Percentiles rank a stretch among this genome's conserved stretches.
Conservation (phyloP, 2,113 vertebrate species). For the Oncorhynchus gorbuscha region DNA sequence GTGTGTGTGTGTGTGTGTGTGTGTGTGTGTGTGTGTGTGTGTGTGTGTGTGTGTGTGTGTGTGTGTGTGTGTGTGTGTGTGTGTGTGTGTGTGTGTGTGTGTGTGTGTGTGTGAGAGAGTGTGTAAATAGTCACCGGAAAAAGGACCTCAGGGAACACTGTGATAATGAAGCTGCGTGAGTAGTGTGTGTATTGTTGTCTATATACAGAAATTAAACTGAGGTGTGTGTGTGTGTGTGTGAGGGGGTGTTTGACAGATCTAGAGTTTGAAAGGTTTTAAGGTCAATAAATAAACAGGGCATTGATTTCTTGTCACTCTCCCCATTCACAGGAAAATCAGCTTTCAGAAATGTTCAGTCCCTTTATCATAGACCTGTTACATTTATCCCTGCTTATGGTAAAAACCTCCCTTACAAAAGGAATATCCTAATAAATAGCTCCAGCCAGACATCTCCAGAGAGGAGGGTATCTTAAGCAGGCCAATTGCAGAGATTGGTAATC, state of each 20-base stretch:
- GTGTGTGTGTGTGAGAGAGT: neutral
- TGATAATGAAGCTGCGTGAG: neutral
- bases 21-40: neutral
- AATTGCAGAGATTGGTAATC: constrained; percentile 50
- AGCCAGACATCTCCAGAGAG: constrained; percentile 44
- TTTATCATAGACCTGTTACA: constrained; percentile 41
- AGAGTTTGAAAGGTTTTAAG: constrained; percentile 40
- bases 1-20: neutral
- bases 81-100: too few relatives aligned
- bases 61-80: neutral
- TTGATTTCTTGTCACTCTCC: constrained; percentile 58
- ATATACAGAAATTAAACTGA: neutral
- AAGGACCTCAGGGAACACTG: neutral
- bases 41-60: neutral
- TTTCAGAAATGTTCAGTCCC: constrained; percentile 2
- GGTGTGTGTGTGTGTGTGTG: neutral
- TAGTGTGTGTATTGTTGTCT: neutral
- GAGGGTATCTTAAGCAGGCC: constrained; percentile 54
- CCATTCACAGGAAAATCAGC: constrained; percentile 34
- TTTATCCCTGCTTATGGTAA: constrained; percentile 58
- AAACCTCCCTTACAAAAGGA: constrained; percentile 32
- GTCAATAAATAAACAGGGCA: constrained; percentile 68
- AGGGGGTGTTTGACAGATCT: constrained; percentile 27
- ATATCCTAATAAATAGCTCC: constrained; percentile 40
- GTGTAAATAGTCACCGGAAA: neutral